Percentiles rank a stretch among this genome's conserved stretches.
Evolutionary conservation across 2,888 invertebrate species (phyloP).

Genomic region (Lasius platythorax): DNA sequence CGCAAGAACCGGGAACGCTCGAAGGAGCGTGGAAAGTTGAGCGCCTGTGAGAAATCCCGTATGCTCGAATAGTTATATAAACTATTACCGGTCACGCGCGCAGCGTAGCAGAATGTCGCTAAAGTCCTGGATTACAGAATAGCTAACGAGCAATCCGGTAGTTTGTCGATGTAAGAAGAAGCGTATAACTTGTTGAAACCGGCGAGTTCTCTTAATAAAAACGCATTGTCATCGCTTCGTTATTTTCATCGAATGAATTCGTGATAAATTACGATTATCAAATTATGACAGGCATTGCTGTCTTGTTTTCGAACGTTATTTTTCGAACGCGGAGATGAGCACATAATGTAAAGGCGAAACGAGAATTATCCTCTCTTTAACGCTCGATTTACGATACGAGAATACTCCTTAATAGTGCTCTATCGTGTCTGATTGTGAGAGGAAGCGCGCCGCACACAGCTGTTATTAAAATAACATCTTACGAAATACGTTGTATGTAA

Average conservation of each 20-base stretch:
- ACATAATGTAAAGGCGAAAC: not conserved
- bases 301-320: constrained; percentile 6
- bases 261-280: not conserved
- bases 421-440: not conserved
- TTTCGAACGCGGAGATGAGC: not conserved
- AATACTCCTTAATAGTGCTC: not conserved
- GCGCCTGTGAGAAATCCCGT: constrained; percentile 36
- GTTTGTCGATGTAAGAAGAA: not conserved
- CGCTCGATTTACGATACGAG: not conserved
- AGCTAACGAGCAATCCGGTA: constrained; percentile 17
- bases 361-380: not conserved
- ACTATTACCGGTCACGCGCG: constrained; percentile 34
- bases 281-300: not conserved
- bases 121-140: constrained; percentile 26
- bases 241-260: not conserved
- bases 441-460: not conserved
- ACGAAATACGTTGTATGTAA: not conserved
- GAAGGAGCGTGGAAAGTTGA: constrained; percentile 44
- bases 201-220: not conserved
- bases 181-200: constrained; percentile 4
- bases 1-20: constrained; percentile 49
- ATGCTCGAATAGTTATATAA: constrained; percentile 50
- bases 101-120: constrained; percentile 26
- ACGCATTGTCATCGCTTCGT: not conserved
- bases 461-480: constrained; percentile 23